These are phyloP conservation scores for Agrochola litura DNA, from an alignment of 2,888 invertebrate genomes.

Conservation along the genomic window DNA sequence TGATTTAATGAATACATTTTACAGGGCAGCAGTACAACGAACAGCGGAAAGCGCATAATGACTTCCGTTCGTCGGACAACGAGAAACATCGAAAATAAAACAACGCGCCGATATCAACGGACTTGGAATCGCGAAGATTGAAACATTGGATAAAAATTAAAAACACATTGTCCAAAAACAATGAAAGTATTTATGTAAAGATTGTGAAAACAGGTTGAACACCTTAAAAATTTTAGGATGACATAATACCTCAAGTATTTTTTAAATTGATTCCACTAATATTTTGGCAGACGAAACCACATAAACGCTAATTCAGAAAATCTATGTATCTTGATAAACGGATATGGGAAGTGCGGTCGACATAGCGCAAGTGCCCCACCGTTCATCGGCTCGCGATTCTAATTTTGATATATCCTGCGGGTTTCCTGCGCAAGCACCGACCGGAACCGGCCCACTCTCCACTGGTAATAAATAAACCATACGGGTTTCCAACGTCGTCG, in stretches of 20 bases:
- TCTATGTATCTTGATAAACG: constrained; percentile 71
- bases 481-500: constrained; percentile 61
- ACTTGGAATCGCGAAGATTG: constrained; percentile 63
- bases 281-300: constrained; percentile 14
- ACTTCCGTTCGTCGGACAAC: constrained; percentile 85
- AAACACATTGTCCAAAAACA: constrained; percentile 37
- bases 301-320: constrained; percentile 45
- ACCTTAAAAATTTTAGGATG: background rate
- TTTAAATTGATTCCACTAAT: constrained; percentile 2
- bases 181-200: constrained; percentile 28
- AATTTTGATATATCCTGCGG: constrained; percentile 85
- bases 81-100: constrained; percentile 86
- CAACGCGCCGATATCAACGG: constrained; percentile 68
- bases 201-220: background rate
- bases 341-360: constrained; percentile 83
- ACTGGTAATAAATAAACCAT: constrained; percentile 80
- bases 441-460: constrained; percentile 80
- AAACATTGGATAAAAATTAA: constrained; percentile 63
- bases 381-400: constrained; percentile 83
- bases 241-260: background rate
- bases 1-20: constrained; percentile 89
- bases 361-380: constrained; percentile 79
- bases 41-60: constrained; percentile 89
- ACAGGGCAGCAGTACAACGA: constrained; percentile 83
- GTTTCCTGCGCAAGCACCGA: constrained; percentile 81